These are phyloP conservation scores for Sarcophaga peregrina DNA, from an alignment of 1,140 invertebrate genomes.

Conservation along the genomic window DNA sequence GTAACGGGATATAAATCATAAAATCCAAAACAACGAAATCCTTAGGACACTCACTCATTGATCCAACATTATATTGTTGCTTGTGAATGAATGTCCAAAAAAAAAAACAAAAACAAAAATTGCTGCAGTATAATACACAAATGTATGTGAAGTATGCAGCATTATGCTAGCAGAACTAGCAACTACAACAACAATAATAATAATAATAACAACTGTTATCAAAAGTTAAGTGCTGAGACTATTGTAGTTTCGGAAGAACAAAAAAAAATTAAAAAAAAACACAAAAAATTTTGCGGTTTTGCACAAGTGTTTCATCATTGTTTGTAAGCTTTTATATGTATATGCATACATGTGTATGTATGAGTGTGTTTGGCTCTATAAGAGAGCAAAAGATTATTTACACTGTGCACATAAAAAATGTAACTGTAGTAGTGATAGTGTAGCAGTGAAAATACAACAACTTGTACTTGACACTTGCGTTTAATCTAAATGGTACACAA, in stretches of 20 bases:
- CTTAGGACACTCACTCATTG: background rate
- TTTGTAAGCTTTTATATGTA: no score
- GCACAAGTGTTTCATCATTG: background rate
- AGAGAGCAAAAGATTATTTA: no score
- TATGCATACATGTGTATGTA: background rate
- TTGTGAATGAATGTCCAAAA: no score
- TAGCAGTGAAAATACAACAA: conserved; percentile 6
- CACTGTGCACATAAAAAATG: no score
- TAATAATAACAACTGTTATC: background rate
- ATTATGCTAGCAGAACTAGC: background rate
- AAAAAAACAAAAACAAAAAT: background rate
- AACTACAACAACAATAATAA: background rate
- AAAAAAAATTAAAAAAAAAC: background rate
- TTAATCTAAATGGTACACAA: conserved; percentile 6
- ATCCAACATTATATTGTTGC: background rate
- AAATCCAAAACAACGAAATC: background rate
- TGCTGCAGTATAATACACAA: background rate
- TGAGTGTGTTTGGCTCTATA: background rate
- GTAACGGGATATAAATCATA: no score
- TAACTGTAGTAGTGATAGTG: no score
- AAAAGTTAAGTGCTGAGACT: conserved; percentile 18
- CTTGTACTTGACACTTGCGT: conserved; percentile 24
- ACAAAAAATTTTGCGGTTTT: conserved; percentile 7
- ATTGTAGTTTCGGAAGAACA: background rate
- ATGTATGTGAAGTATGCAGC: background rate